Percentiles rank a stretch among this genome's conserved stretches.
Conservation (phyloP, 2,888 invertebrate species). For the Cordilura impudica region DNA sequence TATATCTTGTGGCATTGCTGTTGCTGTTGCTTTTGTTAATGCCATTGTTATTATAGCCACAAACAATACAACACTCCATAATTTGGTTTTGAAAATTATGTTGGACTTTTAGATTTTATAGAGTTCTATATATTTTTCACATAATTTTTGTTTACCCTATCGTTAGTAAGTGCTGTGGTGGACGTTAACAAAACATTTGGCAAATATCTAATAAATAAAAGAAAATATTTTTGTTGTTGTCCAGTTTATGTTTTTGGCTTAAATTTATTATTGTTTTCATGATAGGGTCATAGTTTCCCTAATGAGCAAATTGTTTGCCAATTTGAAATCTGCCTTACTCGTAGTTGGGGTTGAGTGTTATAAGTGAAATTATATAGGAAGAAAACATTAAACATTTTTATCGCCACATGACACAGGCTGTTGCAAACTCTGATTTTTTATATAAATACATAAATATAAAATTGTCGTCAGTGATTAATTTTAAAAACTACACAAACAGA, state of each 20-base stretch:
- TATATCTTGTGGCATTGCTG: constrained; percentile 26
- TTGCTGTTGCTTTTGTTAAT: constrained; percentile 41
- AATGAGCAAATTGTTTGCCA: constrained; percentile 33
- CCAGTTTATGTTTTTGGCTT: constrained; percentile 41
- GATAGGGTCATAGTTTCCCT: constrained; percentile 41
- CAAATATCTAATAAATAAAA: constrained; percentile 62
- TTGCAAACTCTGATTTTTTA: too few species aligned
- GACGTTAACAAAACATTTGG: constrained; percentile 63
- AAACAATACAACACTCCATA: constrained; percentile 60
- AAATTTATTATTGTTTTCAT: constrained; percentile 54
- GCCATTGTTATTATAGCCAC: constrained; percentile 63
- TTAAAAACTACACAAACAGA: too few species aligned
- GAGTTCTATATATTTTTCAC: constrained; percentile 16
- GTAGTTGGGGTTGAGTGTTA: background rate
- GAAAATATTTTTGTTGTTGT: constrained; percentile 35
- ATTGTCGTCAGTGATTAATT: too few species aligned
- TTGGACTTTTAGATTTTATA: constrained; percentile 26
- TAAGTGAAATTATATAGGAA: background rate
- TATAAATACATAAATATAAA: too few species aligned
- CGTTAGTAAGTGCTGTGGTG: constrained; percentile 51
- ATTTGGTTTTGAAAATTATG: constrained; percentile 44
- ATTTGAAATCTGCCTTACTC: background rate
- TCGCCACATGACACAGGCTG: too few species aligned
- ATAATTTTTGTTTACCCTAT: constrained; percentile 22
- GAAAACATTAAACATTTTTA: too few species aligned